phyloP scores from a whole-genome alignment of 2,797 vertebrate genomes.

The Pangasius larnaudii region DNA sequence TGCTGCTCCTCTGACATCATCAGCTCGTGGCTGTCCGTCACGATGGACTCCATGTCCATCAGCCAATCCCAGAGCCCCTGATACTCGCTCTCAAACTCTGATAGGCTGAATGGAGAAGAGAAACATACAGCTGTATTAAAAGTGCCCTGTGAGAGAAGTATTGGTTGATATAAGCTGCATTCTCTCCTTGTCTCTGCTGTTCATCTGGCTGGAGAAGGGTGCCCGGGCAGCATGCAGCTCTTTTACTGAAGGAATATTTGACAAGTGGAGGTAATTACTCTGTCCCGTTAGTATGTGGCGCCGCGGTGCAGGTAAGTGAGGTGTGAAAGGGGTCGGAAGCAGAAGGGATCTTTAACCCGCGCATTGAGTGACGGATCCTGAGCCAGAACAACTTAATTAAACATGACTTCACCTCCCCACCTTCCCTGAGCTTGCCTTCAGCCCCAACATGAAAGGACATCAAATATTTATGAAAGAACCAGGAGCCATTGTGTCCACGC shows the following conservation, averaged over 20 bases:
- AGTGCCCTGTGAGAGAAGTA: constrained; percentile 20
- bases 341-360: constrained; percentile 60
- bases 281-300: constrained; percentile 50
- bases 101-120: constrained; percentile 77
- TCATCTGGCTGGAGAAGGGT: constrained; percentile 19
- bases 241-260: constrained; percentile 61
- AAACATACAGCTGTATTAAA: constrained; percentile 28
- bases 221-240: constrained; percentile 28
- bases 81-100: constrained; percentile 93
- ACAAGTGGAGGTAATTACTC: constrained; percentile 60
- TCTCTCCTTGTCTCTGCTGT: constrained; percentile 24
- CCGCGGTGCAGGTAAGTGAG: constrained; percentile 54
- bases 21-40: constrained; percentile 94
- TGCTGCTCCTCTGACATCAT: constrained; percentile 98
- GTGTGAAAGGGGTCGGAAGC: constrained; percentile 57
- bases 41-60: constrained; percentile 97
- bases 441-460: constrained; percentile 63
- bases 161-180: constrained; percentile 31
- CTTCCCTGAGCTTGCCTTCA: constrained; percentile 42
- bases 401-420: constrained; percentile 59
- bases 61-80: constrained; percentile 98
- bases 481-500: constrained; percentile 61
- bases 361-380: constrained; percentile 60
- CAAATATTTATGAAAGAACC: constrained; percentile 75
- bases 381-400: constrained; percentile 63